Base-by-base conservation (phyloP, 2,797 vertebrate genomes). In the Catamblyrhynchus diadema region DNA sequence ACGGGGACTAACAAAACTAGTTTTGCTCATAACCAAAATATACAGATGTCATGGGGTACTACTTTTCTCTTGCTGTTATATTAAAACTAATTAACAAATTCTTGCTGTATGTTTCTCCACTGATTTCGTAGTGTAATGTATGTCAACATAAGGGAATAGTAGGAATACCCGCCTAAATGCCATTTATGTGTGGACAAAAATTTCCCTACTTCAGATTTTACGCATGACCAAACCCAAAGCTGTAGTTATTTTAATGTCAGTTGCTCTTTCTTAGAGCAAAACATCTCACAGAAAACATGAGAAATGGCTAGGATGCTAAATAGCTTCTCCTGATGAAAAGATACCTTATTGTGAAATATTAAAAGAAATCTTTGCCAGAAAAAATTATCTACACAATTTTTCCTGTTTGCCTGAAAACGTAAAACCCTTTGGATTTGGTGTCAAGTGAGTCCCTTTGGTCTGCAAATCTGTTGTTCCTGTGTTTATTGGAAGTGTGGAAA, bases 311-410 rank as follows among this genome's bases (percentile, higher is more conserved):
- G 51, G 54, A 57, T 57, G 21, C 32, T 71, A 41, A 69, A 50
- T 18, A 75, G 10, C 7, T 79, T 84, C 35, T 75, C 35, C 13
- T 28, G 13, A 37, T 62, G 20, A 44, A 91, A 90, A 88, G 41
- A 44, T 61, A 56, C 10, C 12, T 53, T 65, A 33, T 10, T 57
- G n/a, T 79, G 54, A 95, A 86, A 28, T 88, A 80, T n/a, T 94
- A 53, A 91, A 94, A 88, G 25, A 54, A 85, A 59, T 89, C 50
- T 94, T 90, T 91, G 28, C 48, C 62, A 72, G 54, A 44, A 35
- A 80, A 92, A 95, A 94, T 35, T 57, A 50, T 64, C 57, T 57
- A 37, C 81, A 81, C 8, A 25, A 10, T 53, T 95, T 95, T 93
- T 81, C 70, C 77, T 70, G 35, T 67, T 88, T 94, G 66, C 60